phyloP scores from a whole-genome alignment of 2,113 vertebrate genomes.

The Ceyx melanurus region DNA sequence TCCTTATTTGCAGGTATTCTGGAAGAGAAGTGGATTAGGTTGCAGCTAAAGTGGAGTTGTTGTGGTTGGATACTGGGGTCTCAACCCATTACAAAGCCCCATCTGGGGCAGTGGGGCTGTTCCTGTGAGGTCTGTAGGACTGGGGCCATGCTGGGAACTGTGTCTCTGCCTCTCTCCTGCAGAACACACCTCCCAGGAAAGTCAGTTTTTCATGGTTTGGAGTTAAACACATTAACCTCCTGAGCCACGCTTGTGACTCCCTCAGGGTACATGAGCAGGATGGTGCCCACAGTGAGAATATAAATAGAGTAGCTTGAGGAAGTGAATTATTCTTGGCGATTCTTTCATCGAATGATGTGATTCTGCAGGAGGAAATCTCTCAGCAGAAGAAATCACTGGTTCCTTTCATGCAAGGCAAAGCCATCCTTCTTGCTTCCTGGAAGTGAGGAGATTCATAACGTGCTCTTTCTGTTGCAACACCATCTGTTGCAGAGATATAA shows the following conservation, averaged over 20 bases:
- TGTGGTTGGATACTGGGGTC: not conserved
- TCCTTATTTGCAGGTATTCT: conserved; percentile 15
- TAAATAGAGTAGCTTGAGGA: not conserved
- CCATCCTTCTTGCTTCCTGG: conserved; percentile 48
- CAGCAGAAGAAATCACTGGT: not conserved
- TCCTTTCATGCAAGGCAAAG: conserved; percentile 51
- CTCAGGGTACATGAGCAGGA: fast-evolving
- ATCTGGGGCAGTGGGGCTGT: not conserved
- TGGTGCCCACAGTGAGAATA: not conserved
- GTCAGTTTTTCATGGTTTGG: not conserved
- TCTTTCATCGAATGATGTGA: not conserved
- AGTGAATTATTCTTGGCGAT: conserved; percentile 8
- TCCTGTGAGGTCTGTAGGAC: not conserved
- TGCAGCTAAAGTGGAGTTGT: not conserved
- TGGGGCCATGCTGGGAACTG: fast-evolving
- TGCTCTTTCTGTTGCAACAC: not conserved
- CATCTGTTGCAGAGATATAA: conserved; percentile 51
- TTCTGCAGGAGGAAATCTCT: conserved; percentile 28
- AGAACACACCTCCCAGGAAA: not conserved
- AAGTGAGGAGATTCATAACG: not conserved
- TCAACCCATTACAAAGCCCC: not conserved
- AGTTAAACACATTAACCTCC: not conserved
- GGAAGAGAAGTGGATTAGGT: conserved; percentile 10
- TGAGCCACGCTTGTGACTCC: not conserved
- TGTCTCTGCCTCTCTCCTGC: not conserved